Evolutionary conservation across 2,113 vertebrate species (phyloP), one percentile per base, ranked within the genome.

Genomic region (Pseudois nayaur): DNA sequence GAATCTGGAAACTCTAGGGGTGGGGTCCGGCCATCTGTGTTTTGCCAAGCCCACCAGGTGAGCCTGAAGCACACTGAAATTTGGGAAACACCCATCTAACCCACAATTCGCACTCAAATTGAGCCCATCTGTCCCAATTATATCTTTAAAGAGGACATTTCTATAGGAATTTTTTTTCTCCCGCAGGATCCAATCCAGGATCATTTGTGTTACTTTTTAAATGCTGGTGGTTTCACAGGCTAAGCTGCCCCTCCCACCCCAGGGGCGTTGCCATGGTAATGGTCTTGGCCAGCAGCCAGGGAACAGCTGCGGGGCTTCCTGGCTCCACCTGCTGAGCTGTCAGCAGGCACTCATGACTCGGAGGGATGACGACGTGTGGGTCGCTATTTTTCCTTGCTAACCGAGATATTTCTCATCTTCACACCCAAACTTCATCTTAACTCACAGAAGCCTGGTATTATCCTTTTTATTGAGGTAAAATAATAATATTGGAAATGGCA

Each of bases 251-350:
- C 50, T 92, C 57, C 14, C 0, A 50, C 16, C 1, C 54, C 17
- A 62, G 43, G 33, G 79, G 23, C 0, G 87, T 98, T 96, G 82
- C 91, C 83, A 89, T 97, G 92, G 98, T 52, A 71, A 97, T 6
- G 15, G 52, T 79, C 25, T 40, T 13, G 71, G 14, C 86, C 13
- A 64, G 76, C 64, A 10, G 55, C 40, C 0, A 2, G 33, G 16
- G 36, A 57, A 48, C 71, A 60, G 78, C 95, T 67, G 62, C 0
- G 1, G 95, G 79, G 62, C 54, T 64, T 17, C 79, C 79, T 9
- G 36, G 64, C 52, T 84, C 55, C 60, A 19, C 4, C 5, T 50
- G 2, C 87, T 6, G 54, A 96, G 89, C 33, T 36, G 43, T 57
- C 21, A 57, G 84, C 7, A 43, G 27, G 45, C 45, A 29, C 33